Percentiles rank a stretch among this genome's conserved stretches.
Evolutionary conservation across 2,797 vertebrate genomes (phyloP).

Genomic region (Sebastolobus alascanus): DNA sequence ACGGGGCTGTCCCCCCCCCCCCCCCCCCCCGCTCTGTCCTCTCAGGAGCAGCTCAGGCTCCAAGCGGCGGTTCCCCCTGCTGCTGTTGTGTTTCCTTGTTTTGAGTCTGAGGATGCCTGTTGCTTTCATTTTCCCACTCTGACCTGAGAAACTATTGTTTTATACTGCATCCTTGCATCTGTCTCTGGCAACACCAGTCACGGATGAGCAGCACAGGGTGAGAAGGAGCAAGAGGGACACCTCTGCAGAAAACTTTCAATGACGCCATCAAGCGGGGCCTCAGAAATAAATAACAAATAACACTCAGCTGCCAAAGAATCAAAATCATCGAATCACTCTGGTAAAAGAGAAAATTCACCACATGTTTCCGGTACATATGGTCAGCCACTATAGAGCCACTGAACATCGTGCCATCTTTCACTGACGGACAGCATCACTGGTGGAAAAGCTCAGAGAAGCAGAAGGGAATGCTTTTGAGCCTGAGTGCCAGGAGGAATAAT

Average conservation of each 20-base stretch:
- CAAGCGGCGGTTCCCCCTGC: constrained; percentile 2
- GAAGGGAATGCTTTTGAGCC: constrained; percentile 35
- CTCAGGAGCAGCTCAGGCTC: constrained; percentile 34
- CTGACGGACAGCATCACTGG: constrained; percentile 46
- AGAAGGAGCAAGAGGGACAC: constrained; percentile 20
- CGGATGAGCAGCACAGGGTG: constrained; percentile 29
- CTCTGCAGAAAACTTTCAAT: constrained; percentile 6
- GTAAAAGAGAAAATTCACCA: constrained; percentile 6
- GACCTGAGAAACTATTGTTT: constrained; percentile 55
- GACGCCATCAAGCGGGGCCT: neutral
- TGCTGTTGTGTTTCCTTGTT: constrained; percentile 23
- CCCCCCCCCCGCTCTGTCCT: neutral
- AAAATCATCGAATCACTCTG: neutral
- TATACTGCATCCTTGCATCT: constrained; percentile 53
- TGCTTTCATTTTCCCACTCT: constrained; percentile 59
- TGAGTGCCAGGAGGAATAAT: constrained; percentile 2
- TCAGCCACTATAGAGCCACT: constrained; percentile 27
- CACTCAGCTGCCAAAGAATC: neutral
- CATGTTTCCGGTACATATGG: neutral
- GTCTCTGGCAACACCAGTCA: constrained; percentile 47
- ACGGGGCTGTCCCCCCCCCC: constrained; percentile 25
- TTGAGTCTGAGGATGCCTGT: constrained; percentile 34
- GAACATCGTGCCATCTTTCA: constrained; percentile 31
- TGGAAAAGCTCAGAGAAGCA: constrained; percentile 19
- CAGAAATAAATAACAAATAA: neutral